These are phyloP conservation scores for Ellobium chinense DNA, from an alignment of 2,888 invertebrate species.

Conservation along the genomic window DNA sequence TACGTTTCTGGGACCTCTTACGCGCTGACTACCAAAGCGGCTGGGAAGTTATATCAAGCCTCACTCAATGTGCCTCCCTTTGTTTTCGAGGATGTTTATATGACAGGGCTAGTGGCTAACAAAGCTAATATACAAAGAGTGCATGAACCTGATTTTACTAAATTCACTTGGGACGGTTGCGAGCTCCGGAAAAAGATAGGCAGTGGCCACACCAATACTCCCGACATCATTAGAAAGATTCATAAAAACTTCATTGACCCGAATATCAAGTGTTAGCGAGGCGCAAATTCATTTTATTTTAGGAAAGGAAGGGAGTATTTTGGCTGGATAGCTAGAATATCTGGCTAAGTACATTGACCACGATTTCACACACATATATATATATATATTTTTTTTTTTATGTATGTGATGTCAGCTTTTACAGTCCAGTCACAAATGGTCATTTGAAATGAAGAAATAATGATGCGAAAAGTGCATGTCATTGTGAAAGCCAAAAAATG, in stretches of 20 bases:
- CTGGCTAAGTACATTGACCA: no score
- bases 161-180: conserved; percentile 58
- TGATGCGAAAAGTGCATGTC: no score
- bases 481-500: no score
- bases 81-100: conserved; percentile 93
- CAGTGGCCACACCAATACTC: conserved; percentile 61
- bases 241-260: conserved; percentile 47
- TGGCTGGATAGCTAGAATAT: no score
- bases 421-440: no score
- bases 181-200: conserved; percentile 53
- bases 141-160: conserved; percentile 60
- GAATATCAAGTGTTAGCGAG: conserved; percentile 13
- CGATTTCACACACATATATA: no score
- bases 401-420: no score
- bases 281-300: no score
- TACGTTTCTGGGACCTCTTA: conserved; percentile 97
- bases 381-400: no score
- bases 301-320: no score
- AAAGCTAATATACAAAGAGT: conserved; percentile 82
- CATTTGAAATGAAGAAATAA: no score
- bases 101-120: conserved; percentile 92
- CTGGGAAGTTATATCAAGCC: conserved; percentile 85
- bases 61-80: conserved; percentile 87
- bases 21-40: conserved; percentile 87
- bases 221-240: conserved; percentile 55